Conservation (phyloP, 2,113 vertebrate species). For the Morphnarchus princeps region DNA sequence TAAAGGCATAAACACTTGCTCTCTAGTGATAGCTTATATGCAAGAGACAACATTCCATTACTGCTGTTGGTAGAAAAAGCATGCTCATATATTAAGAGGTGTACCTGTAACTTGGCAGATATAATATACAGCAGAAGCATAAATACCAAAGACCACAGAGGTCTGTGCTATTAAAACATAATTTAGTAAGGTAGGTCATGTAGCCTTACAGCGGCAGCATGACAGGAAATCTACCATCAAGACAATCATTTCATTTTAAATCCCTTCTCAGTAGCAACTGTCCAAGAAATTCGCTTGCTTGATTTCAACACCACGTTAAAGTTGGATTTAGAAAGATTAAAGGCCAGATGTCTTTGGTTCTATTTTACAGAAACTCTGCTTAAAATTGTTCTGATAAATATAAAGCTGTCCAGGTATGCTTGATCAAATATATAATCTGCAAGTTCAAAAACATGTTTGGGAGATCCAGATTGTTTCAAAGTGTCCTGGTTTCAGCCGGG, state of each 20-base stretch:
- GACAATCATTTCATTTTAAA: constrained; percentile 27
- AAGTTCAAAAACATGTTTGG: background rate
- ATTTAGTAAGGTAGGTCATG: constrained; percentile 12
- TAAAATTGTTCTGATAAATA: background rate
- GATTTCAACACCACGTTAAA: background rate
- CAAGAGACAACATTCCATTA: background rate
- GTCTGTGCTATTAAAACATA: background rate
- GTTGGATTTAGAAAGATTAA: constrained; percentile 3
- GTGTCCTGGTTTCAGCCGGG: no score
- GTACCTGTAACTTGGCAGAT: background rate
- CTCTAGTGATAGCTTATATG: background rate
- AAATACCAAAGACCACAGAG: constrained; percentile 8
- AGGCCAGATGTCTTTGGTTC: background rate
- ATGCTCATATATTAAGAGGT: background rate
- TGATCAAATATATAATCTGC: background rate
- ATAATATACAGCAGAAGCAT: constrained; percentile 6
- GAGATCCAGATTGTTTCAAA: background rate
- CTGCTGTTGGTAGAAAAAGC: background rate
- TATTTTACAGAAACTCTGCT: background rate
- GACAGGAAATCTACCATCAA: constrained; percentile 17
- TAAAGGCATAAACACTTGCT: background rate
- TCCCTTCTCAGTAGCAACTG: background rate
- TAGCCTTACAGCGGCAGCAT: background rate
- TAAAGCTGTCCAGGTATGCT: background rate
- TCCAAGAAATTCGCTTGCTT: background rate